Conservation (phyloP, 2,113 vertebrate genomes). For the Carassius carassius region DNA sequence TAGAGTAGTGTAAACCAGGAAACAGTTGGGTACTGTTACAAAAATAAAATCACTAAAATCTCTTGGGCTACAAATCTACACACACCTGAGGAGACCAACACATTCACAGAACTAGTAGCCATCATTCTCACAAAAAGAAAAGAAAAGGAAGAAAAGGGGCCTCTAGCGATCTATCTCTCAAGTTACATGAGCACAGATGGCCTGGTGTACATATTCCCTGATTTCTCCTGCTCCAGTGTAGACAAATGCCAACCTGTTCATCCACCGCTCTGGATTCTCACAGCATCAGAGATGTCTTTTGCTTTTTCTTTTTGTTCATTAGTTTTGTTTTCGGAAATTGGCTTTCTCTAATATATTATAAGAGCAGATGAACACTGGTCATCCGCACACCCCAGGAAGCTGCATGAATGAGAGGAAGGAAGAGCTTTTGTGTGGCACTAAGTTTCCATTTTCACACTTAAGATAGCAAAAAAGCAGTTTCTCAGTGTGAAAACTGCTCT, state of each 20-base stretch:
- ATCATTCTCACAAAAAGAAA: neutral
- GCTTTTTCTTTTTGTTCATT: constrained; percentile 1
- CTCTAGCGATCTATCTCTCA: constrained; percentile 59
- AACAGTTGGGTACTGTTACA: neutral
- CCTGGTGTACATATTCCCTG: constrained; percentile 55
- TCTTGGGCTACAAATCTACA: neutral
- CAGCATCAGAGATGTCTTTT: constrained; percentile 35
- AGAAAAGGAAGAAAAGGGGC: constrained; percentile 25
- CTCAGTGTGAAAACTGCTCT: neutral
- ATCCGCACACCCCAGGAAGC: constrained; percentile 28
- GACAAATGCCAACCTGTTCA: constrained; percentile 55
- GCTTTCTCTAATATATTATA: constrained; percentile 13
- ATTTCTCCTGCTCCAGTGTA: constrained; percentile 58
- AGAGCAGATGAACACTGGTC: constrained; percentile 19
- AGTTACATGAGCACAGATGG: constrained; percentile 74
- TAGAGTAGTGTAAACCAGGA: neutral
- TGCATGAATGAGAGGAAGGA: constrained; percentile 48
- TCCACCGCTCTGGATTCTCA: constrained; percentile 56
- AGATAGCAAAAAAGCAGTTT: neutral
- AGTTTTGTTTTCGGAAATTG: neutral
- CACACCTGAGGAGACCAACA: constrained; percentile 19
- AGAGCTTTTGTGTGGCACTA: neutral
- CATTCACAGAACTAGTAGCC: neutral
- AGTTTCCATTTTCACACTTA: neutral
- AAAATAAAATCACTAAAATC: neutral